Evolutionary conservation across 1,140 invertebrate species (phyloP).

Genomic region (Bombyx mandarina): DNA sequence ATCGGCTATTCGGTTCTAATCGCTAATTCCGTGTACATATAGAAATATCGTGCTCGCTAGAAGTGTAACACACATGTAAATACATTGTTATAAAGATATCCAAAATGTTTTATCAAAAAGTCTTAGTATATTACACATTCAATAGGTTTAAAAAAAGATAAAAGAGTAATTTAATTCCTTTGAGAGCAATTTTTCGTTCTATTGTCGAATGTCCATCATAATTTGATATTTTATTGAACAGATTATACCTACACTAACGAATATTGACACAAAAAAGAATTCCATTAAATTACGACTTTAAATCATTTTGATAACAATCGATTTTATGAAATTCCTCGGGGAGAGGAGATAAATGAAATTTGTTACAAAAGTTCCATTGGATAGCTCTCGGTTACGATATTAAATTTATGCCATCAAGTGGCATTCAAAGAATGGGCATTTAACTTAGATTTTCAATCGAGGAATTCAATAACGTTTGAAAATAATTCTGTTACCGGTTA

Average conservation of each 20-base stretch:
- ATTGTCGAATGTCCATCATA: conserved; percentile 8
- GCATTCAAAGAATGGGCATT: conserved; percentile 46
- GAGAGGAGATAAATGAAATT: conserved; percentile 62
- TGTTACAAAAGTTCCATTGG: conserved; percentile 61
- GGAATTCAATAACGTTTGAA: conserved; percentile 35
- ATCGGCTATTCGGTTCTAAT: too few species aligned
- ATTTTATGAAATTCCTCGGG: conserved; percentile 58
- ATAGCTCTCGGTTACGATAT: conserved; percentile 53
- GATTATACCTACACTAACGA: conserved; percentile 10
- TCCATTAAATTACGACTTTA: conserved; percentile 43
- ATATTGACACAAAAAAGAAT: conserved; percentile 22
- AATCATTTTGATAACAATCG: conserved; percentile 61
- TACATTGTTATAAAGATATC: too few species aligned
- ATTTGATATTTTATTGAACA: conserved; percentile 5
- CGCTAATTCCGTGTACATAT: too few species aligned
- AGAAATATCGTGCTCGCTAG: too few species aligned
- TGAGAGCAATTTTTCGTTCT: background rate
- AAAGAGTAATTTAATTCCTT: background rate
- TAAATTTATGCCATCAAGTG: conserved; percentile 62
- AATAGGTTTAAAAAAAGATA: too few species aligned
- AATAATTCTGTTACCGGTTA: background rate
- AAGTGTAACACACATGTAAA: too few species aligned
- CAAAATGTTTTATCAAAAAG: too few species aligned
- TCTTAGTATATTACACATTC: too few species aligned
- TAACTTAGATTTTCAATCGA: conserved; percentile 42